These are phyloP conservation scores for Ceratina australensis DNA, from an alignment of 1,140 invertebrate genomes.

Conservation along the genomic window DNA sequence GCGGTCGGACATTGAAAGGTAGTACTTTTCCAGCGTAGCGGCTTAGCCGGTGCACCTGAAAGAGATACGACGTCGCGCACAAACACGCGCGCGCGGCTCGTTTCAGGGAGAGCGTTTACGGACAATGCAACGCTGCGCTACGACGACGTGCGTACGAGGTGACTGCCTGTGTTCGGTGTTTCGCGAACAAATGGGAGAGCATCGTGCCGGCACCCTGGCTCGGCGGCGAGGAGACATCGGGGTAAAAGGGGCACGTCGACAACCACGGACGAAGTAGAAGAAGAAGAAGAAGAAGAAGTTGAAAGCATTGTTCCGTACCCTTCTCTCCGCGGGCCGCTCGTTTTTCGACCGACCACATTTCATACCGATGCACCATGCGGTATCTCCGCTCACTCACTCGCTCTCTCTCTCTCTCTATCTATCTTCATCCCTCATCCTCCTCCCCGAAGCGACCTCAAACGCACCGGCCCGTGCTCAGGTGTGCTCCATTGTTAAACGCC, in stretches of 20 bases:
- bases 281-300: constrained; percentile 41
- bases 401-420: neutral
- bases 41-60: constrained; percentile 33
- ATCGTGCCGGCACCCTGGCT: constrained; percentile 66
- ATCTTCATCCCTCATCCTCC: neutral
- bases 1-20: constrained; percentile 9
- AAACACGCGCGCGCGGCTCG: constrained; percentile 12
- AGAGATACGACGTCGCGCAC: constrained; percentile 53
- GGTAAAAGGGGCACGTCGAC: constrained; percentile 14
- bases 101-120: constrained; percentile 24
- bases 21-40: constrained; percentile 23
- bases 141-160: constrained; percentile 64
- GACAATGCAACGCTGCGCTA: constrained; percentile 55
- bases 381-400: constrained; percentile 33
- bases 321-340: constrained; percentile 23
- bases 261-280: neutral
- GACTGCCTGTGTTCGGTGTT: constrained; percentile 74
- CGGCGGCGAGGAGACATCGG: constrained; percentile 41
- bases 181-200: constrained; percentile 78
- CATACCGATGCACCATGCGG: constrained; percentile 67
- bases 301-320: constrained; percentile 75
- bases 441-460: constrained; percentile 64
- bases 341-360: constrained; percentile 68
- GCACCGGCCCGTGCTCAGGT: constrained; percentile 72
- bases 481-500: constrained; percentile 75